Conservation (phyloP, 2,888 invertebrate species). For the Gandaritis pyraliata region DNA sequence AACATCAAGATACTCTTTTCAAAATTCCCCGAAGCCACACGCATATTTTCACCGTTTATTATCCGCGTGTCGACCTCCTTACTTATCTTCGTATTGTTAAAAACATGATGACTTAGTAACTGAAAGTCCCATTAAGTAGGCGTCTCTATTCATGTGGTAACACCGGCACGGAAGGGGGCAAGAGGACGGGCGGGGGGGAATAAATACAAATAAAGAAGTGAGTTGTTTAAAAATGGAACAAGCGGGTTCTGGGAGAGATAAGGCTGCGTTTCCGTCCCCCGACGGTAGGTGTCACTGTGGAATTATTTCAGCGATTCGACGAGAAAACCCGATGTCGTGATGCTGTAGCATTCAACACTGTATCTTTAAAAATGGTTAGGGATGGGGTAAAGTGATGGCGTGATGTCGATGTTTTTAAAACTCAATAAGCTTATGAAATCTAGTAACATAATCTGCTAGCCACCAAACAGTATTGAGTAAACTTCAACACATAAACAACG, state of each 20-base stretch:
- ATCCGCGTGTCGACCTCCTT: conserved; percentile 74
- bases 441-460: no score
- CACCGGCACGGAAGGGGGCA: conserved; percentile 63
- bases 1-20: conserved; percentile 72
- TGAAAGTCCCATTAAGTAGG: conserved; percentile 83
- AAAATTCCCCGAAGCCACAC: conserved; percentile 66
- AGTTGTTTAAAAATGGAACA: conserved; percentile 84
- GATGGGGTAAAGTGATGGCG: conserved; percentile 47
- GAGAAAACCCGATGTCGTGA: conserved; percentile 76
- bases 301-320: conserved; percentile 83
- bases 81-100: conserved; percentile 81
- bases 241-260: conserved; percentile 81
- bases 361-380: conserved; percentile 79
- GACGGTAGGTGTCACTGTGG: conserved; percentile 63
- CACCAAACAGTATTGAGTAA: no score
- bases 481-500: no score
- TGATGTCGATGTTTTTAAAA: conserved; percentile 22
- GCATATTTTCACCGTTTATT: conserved; percentile 79
- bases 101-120: conserved; percentile 84
- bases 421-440: no score
- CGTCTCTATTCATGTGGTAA: conserved; percentile 81
- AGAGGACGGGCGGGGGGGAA: conserved; percentile 54
- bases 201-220: conserved; percentile 82
- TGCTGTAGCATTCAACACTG: conserved; percentile 80
- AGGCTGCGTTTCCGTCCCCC: conserved; percentile 81